A percentile compares a stretch with the other conserved stretches of the same genome.
Evolutionary conservation across 2,113 vertebrate species (phyloP).

Genomic region (Protobothrops flavoviridis): DNA sequence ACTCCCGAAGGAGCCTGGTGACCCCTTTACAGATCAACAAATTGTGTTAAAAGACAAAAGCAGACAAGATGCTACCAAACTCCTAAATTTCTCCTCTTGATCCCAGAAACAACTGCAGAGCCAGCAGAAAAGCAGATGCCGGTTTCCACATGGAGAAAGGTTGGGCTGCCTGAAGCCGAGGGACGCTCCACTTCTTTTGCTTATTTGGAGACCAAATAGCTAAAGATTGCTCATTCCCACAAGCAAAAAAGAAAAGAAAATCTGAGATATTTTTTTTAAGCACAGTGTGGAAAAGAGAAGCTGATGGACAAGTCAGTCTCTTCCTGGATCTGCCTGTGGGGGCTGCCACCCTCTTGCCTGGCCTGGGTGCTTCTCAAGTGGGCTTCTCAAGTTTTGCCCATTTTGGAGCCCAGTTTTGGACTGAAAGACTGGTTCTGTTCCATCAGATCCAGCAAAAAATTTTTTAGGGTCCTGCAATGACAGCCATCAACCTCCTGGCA

Average conservation of each 20-base stretch:
- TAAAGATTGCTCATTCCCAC: too few species aligned
- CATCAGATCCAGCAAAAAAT: too few species aligned
- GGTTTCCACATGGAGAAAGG: accelerated
- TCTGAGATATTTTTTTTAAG: too few species aligned
- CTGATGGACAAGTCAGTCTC: neutral
- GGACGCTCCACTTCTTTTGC: too few species aligned
- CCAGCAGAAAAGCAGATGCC: neutral
- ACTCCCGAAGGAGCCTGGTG: neutral
- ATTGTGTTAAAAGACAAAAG: neutral
- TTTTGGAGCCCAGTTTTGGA: neutral
- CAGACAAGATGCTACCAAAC: neutral
- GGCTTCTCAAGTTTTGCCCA: too few species aligned
- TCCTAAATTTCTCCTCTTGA: neutral
- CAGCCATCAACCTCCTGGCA: neutral
- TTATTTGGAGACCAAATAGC: too few species aligned
- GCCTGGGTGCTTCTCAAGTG: neutral
- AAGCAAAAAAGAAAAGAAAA: too few species aligned
- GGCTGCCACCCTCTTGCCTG: too few species aligned
- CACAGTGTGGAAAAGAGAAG: neutral
- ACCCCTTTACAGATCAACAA: neutral
- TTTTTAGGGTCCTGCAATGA: neutral
- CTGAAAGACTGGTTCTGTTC: neutral
- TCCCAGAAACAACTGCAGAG: neutral
- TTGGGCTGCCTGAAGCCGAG: neutral
- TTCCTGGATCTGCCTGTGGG: too few species aligned